These are phyloP conservation scores for Lutjanus erythropterus DNA, from an alignment of 2,113 vertebrate species.

Conservation along the genomic window DNA sequence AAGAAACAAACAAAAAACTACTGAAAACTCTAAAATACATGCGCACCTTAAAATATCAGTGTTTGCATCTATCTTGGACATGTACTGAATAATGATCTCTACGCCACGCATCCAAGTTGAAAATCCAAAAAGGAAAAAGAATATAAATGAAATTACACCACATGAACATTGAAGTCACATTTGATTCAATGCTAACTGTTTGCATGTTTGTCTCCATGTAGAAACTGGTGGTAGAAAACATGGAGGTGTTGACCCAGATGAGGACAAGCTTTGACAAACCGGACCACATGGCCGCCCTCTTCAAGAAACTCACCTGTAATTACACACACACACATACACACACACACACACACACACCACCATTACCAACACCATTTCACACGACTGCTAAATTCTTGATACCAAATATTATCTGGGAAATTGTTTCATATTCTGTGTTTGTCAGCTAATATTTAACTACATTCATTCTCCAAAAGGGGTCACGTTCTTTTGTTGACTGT, in stretches of 20 bases:
- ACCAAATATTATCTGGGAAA: neutral
- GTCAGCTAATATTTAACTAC: neutral
- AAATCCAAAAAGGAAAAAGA: too few relatives aligned
- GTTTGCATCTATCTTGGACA: too few relatives aligned
- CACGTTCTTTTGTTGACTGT: neutral
- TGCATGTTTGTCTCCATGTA: slow-evolving; percentile 57
- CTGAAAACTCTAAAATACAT: too few relatives aligned
- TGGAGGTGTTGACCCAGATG: slow-evolving; percentile 98
- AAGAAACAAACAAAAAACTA: too few relatives aligned
- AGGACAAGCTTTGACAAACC: slow-evolving; percentile 99
- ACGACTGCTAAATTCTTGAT: neutral
- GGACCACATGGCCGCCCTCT: slow-evolving; percentile 97
- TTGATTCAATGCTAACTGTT: neutral
- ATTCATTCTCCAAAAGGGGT: neutral
- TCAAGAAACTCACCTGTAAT: slow-evolving; percentile 96
- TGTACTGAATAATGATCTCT: too few relatives aligned
- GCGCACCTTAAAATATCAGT: too few relatives aligned
- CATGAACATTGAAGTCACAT: neutral
- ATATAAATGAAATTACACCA: too few relatives aligned
- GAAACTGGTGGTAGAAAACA: slow-evolving; percentile 99
- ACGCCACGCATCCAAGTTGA: too few relatives aligned
- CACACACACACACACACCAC: neutral
- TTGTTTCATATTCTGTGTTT: neutral
- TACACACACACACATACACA: neutral
- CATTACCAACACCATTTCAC: neutral